Conservation (phyloP, 2,797 vertebrate species). For the Vireo griseus region DNA sequence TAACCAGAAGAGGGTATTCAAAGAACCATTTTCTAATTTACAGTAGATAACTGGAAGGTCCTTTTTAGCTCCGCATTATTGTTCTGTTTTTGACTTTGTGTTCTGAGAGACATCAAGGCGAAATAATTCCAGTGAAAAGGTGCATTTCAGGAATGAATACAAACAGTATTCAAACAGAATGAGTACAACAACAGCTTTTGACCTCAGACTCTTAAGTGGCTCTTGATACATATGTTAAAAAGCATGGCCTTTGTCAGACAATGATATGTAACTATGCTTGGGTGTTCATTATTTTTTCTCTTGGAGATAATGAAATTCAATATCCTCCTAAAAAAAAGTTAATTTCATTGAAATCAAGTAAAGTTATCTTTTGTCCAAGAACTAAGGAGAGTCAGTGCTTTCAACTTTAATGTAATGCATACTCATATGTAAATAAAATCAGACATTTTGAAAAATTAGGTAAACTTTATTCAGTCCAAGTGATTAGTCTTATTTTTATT, state of each 20-base stretch:
- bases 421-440: not conserved
- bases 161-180: not conserved
- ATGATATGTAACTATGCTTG: not conserved
- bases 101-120: not conserved
- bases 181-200: not conserved
- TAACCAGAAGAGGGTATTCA: not conserved
- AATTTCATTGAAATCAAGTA: not conserved
- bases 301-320: not conserved
- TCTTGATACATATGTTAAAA: not conserved
- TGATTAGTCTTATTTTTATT: not conserved
- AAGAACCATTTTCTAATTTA: not conserved
- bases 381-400: not conserved
- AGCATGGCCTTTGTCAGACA: not conserved
- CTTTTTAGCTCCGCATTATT: not conserved
- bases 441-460: not conserved
- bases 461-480: not conserved
- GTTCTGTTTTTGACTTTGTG: not conserved
- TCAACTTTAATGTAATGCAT: not conserved
- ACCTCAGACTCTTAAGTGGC: not conserved
- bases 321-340: not conserved
- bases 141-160: not conserved
- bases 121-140: not conserved
- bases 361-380: not conserved
- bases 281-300: not conserved
- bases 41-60: not conserved